phyloP scores from a whole-genome alignment of 1,140 invertebrate species.

The Nilaparvata lugens region DNA sequence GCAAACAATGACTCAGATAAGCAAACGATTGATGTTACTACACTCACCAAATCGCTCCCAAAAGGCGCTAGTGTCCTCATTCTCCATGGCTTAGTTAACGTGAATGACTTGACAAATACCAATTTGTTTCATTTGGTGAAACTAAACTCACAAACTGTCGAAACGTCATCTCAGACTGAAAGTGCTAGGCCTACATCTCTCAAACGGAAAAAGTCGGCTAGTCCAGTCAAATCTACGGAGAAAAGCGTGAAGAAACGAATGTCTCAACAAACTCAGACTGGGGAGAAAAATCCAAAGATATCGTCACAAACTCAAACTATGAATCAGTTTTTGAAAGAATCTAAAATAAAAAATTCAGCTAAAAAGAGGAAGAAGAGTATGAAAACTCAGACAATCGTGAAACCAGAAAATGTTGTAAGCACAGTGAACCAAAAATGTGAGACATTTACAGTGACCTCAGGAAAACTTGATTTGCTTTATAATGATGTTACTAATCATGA shows the following conservation, averaged over 20 bases:
- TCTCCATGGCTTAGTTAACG: neutral
- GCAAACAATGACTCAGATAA: too few species aligned
- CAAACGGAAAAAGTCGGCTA: neutral
- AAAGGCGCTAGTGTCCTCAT: neutral
- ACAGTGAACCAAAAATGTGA: too few species aligned
- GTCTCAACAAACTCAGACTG: neutral
- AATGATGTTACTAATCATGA: too few species aligned
- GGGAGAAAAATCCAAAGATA: neutral
- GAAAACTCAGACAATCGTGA: neutral
- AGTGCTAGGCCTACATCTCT: too few species aligned
- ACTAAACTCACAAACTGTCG: too few species aligned
- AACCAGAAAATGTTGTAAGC: too few species aligned
- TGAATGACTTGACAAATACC: too few species aligned
- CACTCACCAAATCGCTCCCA: neutral
- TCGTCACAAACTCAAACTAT: neutral
- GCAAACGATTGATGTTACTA: too few species aligned
- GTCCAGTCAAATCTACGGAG: neutral
- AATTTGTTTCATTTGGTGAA: too few species aligned
- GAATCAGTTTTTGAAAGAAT: neutral
- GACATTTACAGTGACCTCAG: too few species aligned
- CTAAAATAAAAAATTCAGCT: neutral
- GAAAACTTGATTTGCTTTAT: too few species aligned
- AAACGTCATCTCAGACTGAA: neutral
- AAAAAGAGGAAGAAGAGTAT: neutral
- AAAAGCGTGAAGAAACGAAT: neutral